Evolutionary conservation across 2,888 invertebrate species (phyloP).

Genomic region (Cheilosia vernalis): DNA sequence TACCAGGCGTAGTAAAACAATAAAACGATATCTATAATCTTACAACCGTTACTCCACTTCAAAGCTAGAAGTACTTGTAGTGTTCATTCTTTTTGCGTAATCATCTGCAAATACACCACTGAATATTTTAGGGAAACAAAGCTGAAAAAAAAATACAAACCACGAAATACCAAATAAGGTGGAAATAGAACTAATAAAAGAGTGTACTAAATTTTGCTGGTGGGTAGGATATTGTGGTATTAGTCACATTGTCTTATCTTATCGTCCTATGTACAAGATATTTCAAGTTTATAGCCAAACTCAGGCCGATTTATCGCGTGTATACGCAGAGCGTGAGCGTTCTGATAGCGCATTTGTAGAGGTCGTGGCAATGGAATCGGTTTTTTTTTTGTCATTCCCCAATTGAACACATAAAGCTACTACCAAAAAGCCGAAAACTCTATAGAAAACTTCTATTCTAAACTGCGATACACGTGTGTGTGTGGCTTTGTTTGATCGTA

Average conservation of each 20-base stretch:
- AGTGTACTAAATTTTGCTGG: constrained; percentile 28
- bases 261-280: constrained; percentile 57
- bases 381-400: background rate
- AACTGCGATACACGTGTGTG: background rate
- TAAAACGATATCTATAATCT: background rate
- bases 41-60: background rate
- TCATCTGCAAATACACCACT: constrained; percentile 17
- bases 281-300: constrained; percentile 67
- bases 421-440: constrained; percentile 5
- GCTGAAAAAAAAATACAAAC: background rate
- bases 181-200: constrained; percentile 29
- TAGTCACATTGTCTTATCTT: constrained; percentile 63
- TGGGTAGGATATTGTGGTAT: constrained; percentile 34
- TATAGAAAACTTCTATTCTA: constrained; percentile 1
- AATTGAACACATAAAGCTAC: constrained; percentile 4
- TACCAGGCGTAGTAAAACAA: background rate
- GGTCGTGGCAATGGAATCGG: constrained; percentile 47
- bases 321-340: constrained; percentile 20
- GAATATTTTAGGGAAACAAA: constrained; percentile 19
- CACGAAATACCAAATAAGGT: background rate
- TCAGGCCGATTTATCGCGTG: constrained; percentile 54
- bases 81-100: constrained; percentile 20
- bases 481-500: constrained; percentile 19
- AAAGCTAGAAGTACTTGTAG: constrained; percentile 1
- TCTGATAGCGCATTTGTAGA: constrained; percentile 50